phyloP scores from a whole-genome alignment of 2,888 invertebrate genomes.

The Eudasyphora cyanicolor region DNA sequence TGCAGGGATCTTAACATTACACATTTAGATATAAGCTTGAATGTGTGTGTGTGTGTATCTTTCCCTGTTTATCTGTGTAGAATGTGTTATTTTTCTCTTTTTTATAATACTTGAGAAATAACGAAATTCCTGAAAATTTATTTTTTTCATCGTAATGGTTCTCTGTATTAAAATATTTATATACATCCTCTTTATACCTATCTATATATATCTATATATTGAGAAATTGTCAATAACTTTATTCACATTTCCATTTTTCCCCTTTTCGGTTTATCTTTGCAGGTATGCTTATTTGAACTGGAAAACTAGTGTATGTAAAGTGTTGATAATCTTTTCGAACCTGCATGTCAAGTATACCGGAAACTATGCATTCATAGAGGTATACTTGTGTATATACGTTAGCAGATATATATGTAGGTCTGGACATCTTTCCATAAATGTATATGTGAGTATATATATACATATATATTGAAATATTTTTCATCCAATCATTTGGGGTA shows the following conservation, averaged over 20 bases:
- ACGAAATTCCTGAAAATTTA: background rate
- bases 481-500: conserved; percentile 1
- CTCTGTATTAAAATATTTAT: background rate
- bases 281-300: conserved; percentile 11
- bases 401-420: too few relatives aligned
- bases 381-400: too few relatives aligned
- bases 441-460: background rate
- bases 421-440: background rate
- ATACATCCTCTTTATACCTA: background rate
- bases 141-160: background rate
- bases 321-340: conserved; percentile 16
- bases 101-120: background rate
- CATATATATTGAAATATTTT: background rate
- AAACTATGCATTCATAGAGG: too few relatives aligned
- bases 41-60: too few relatives aligned
- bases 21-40: too few relatives aligned
- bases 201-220: background rate
- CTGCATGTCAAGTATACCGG: background rate
- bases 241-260: background rate
- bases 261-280: background rate
- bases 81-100: background rate
- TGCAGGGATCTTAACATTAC: too few relatives aligned
- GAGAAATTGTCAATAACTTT: conserved; percentile 15
- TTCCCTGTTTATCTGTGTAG: background rate
- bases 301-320: background rate